phyloP scores from a whole-genome alignment of 2,888 invertebrate species.

The Apamea anceps region DNA sequence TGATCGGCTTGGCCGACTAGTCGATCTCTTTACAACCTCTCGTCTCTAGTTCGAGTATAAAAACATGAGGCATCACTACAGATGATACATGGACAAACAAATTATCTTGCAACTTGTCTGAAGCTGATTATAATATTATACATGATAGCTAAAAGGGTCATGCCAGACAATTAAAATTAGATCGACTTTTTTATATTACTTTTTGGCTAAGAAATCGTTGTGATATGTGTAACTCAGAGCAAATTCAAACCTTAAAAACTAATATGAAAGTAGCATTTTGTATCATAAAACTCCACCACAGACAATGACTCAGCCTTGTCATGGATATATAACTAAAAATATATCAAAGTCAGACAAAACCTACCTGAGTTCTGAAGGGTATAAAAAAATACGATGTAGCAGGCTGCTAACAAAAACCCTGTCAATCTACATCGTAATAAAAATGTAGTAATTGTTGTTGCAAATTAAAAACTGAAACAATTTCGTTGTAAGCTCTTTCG shows the following conservation, averaged over 20 bases:
- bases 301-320: conserved; percentile 17
- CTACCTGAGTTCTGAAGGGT: conserved; percentile 32
- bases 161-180: no score
- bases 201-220: no score
- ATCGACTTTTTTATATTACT: not conserved
- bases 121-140: not conserved
- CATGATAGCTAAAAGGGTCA: not conserved
- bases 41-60: not conserved
- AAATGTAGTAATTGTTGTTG: conserved; percentile 28
- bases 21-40: not conserved
- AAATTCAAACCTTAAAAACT: not conserved
- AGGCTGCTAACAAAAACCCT: conserved; percentile 27
- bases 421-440: conserved; percentile 40
- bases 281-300: not conserved
- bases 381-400: conserved; percentile 48
- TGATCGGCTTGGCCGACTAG: not conserved
- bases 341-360: conserved; percentile 40
- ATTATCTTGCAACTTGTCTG: not conserved
- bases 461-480: conserved; percentile 59
- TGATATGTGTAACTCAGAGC: not conserved
- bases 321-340: conserved; percentile 31
- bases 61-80: not conserved
- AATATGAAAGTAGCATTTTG: conserved; percentile 5
- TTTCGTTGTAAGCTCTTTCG: conserved; percentile 47
- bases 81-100: not conserved